Conservation (phyloP, 2,797 vertebrate genomes). For the Crenuchus spilurus region DNA sequence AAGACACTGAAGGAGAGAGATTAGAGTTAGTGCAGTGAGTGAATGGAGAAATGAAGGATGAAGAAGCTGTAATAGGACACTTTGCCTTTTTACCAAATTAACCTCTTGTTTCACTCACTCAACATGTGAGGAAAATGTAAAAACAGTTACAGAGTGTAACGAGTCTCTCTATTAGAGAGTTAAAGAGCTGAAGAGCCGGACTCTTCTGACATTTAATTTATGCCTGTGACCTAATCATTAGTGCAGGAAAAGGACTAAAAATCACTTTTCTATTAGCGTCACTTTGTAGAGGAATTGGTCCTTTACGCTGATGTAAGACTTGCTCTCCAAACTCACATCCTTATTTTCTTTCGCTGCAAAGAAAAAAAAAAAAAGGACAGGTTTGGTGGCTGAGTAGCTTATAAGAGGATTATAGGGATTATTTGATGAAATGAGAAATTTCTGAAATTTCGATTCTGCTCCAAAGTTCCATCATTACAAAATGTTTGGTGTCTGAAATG, state of each 20-base stretch:
- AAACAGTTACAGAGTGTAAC: not conserved
- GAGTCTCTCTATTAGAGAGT: not conserved
- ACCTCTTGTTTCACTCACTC: not conserved
- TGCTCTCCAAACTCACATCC: not conserved
- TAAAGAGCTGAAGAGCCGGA: not conserved
- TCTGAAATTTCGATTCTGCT: no score
- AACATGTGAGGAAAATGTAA: not conserved
- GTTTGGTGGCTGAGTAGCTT: not conserved
- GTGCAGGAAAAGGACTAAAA: not conserved
- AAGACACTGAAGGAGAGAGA: not conserved
- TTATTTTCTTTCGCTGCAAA: not conserved
- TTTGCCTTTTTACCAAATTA: not conserved
- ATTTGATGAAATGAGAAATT: no score
- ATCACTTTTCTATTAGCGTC: not conserved
- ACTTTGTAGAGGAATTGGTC: not conserved
- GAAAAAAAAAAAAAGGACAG: not conserved
- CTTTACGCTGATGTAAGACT: not conserved
- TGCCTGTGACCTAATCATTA: not conserved
- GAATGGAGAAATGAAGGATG: not conserved
- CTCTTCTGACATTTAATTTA: conserved; percentile 4
- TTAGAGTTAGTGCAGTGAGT: no score
- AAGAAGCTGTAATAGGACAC: not conserved
- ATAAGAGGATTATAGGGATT: no score
- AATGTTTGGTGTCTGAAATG: no score
- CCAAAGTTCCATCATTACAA: no score